A percentile compares a stretch with the other conserved stretches of the same genome.
phyloP scores from a whole-genome alignment of 2,797 vertebrate species.

The Anguilla pacifica region DNA sequence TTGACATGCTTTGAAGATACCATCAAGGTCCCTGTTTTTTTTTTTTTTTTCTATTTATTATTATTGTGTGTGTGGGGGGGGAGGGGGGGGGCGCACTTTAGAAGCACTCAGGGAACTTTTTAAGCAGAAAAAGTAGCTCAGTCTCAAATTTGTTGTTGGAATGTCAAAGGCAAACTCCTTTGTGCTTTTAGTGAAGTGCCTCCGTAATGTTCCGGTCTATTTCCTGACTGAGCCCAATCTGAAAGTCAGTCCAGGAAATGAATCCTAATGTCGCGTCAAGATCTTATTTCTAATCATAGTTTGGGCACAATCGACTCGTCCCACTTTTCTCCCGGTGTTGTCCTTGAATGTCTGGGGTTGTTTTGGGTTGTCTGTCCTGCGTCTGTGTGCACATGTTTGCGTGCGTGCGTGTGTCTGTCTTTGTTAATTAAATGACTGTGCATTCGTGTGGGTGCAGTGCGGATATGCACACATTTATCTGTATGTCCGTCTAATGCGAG shows the following conservation, averaged over 20 bases:
- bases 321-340: background rate
- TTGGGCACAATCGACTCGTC: background rate
- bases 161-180: background rate
- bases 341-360: slow-evolving; percentile 1
- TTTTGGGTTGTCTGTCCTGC: background rate
- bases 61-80: too few relatives aligned
- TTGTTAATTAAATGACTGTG: background rate
- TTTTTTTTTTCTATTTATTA: background rate
- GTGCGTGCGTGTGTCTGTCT: background rate
- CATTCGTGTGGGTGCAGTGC: slow-evolving; percentile 28
- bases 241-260: background rate
- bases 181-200: background rate
- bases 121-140: slow-evolving; percentile 11
- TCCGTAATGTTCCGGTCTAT: slow-evolving; percentile 2
- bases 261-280: slow-evolving; percentile 2
- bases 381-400: background rate
- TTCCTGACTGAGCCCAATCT: background rate
- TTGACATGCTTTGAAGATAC: slow-evolving; percentile 72
- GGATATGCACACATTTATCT: background rate
- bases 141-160: background rate
- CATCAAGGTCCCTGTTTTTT: slow-evolving; percentile 35
- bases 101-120: background rate
- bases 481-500: background rate
- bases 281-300: slow-evolving; percentile 13
- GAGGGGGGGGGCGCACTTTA: background rate